Base-by-base conservation (phyloP, 2,797 vertebrate genomes). In the Liparis tanakae region DNA sequence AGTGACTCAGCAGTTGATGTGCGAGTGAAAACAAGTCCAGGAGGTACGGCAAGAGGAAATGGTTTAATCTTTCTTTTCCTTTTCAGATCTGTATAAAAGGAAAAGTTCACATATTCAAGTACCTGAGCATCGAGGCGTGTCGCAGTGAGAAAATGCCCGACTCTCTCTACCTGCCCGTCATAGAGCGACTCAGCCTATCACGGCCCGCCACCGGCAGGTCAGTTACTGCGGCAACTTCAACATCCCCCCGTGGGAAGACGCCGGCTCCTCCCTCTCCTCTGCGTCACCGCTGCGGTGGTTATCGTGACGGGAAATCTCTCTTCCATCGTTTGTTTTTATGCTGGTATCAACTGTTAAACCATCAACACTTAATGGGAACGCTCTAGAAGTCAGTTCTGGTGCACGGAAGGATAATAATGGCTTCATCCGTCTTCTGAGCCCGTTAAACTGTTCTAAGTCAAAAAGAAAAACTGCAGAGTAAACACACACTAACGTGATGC, bases 51-150 rank as follows among this genome's bases (percentile, higher is more conserved):
- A 15, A 37, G 0, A 25, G 10, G 33, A 58, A 48, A 4, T 1
- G 18, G 1, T 22, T 41, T 6, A 51, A 22, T 48, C 15, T 55
- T 6, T 58, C 6, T 59, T 34, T n/a, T 70, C 14, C 33, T 9
- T 3, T 76, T 39, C 89, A 99, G 97, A 97, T 99, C 88, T 98
- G 97, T 82, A 96, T 97, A 41, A 98, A 97, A 87, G 97, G 97
- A 1, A 98, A 96, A 91, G 96, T 98, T 75, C 97, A 98, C 93
- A 98, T 99, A 91, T 98, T 99, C 89, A 99, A 99, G 88, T 98
- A 98, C 56, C 94, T 99, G 90, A 94, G 93, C 81, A 95, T 97
- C 43, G 96, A 98, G 80, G 96, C 97, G 0, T 98, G 97, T 92
- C 96, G 96, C 79, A 96, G 95, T 34, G 94, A 95, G 63, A 99